Evolutionary conservation across 2,113 vertebrate genomes (phyloP).

Genomic region (Eulemur macaco): DNA sequence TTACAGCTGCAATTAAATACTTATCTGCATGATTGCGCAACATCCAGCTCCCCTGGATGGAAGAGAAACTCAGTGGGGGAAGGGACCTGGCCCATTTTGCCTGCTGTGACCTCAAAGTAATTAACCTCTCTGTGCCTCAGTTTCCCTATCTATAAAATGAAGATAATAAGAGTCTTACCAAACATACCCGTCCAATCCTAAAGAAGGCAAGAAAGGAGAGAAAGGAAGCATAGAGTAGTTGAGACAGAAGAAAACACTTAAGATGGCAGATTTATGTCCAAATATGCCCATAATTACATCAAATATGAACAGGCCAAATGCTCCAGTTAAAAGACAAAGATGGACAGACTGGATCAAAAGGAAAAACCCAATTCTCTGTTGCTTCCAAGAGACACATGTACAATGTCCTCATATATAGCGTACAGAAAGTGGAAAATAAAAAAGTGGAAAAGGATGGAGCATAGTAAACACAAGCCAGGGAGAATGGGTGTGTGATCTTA

Average conservation of each 20-base stretch:
- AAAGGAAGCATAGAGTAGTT: not conserved
- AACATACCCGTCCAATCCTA: not conserved
- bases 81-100: not conserved
- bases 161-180: not conserved
- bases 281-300: not conserved
- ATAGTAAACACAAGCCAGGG: not conserved
- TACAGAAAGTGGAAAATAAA: not conserved
- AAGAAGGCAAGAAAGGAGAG: not conserved
- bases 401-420: not conserved
- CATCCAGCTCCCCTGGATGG: not conserved
- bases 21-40: not conserved
- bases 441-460: not conserved
- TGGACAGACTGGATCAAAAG: not conserved
- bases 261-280: not conserved
- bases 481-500: not conserved
- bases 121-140: not conserved
- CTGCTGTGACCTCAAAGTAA: not conserved
- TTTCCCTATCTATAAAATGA: not conserved
- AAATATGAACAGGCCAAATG: not conserved
- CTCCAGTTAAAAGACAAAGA: slow-evolving; percentile 19
- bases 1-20: not conserved
- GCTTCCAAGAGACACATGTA: not conserved
- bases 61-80: not conserved
- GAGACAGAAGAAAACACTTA: not conserved
- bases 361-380: not conserved